Conservation (phyloP, 2,888 invertebrate species). For the Syrista parreyssii region DNA sequence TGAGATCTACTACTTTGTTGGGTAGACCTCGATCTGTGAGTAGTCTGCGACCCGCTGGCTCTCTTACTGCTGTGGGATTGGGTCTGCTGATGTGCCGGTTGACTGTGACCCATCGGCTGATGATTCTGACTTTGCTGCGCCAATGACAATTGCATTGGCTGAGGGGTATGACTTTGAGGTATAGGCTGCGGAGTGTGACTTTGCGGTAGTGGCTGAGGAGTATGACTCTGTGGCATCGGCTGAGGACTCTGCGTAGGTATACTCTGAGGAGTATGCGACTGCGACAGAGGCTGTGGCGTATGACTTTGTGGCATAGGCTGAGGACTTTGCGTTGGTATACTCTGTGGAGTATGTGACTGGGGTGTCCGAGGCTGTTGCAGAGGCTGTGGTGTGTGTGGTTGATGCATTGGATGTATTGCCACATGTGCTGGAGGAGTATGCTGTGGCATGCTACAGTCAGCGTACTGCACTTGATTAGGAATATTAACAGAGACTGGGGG, state of each 20-base stretch:
- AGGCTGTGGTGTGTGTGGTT: constrained; percentile 62
- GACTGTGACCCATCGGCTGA: constrained; percentile 52
- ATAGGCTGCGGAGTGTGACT: constrained; percentile 53
- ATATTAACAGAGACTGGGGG: constrained; percentile 43
- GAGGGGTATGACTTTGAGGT: constrained; percentile 55
- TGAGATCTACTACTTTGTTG: constrained; percentile 58
- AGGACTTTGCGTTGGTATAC: constrained; percentile 56
- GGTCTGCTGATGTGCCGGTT: constrained; percentile 45
- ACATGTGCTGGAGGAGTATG: constrained; percentile 68
- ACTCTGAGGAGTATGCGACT: constrained; percentile 52
- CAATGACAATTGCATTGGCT: constrained; percentile 57
- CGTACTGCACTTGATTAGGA: constrained; percentile 67
- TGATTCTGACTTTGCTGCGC: constrained; percentile 57
- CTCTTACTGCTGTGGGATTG: constrained; percentile 56
- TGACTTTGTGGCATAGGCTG: constrained; percentile 66
- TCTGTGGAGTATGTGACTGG: constrained; percentile 62
- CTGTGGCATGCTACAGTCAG: constrained; percentile 81
- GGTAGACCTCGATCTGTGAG: constrained; percentile 57
- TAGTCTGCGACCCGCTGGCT: constrained; percentile 56
- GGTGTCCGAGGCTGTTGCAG: constrained; percentile 65
- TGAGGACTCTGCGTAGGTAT: constrained; percentile 56
- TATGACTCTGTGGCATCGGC: constrained; percentile 55
- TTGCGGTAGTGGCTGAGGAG: constrained; percentile 58
- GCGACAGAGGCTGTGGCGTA: constrained; percentile 51
- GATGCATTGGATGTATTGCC: constrained; percentile 58